Percentiles rank a stretch among this genome's conserved stretches.
Evolutionary conservation across 2,888 invertebrate genomes (phyloP).

Genomic region (Nipponacmea schrenckii): DNA sequence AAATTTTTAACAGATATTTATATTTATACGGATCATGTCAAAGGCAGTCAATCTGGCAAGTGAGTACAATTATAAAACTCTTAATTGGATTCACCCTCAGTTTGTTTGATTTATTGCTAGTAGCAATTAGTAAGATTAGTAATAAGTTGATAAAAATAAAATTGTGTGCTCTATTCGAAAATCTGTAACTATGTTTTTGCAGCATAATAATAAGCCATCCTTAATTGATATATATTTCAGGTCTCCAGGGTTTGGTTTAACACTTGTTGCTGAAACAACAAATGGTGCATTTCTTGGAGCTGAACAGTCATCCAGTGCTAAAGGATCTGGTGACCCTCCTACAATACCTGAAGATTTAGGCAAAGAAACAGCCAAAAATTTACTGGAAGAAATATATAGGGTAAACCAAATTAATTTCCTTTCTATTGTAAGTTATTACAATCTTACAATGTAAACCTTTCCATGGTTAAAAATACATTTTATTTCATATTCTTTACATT

Average conservation of each 20-base stretch:
- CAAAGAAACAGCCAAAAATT: conserved; percentile 79
- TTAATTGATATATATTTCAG: conserved; percentile 41
- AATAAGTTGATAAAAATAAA: not conserved
- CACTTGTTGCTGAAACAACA: conserved; percentile 90
- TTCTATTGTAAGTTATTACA: conserved; percentile 9
- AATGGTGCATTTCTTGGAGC: conserved; percentile 74
- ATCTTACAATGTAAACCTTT: no score
- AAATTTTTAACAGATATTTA: conserved; percentile 95
- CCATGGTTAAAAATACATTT: no score
- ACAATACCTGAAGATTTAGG: conserved; percentile 93
- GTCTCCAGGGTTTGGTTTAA: conserved; percentile 84
- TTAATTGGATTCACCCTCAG: not conserved
- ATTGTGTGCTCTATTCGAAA: no score
- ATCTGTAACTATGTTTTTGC: no score
- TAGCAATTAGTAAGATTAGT: not conserved
- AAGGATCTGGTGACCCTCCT: conserved; percentile 71
- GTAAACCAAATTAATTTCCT: conserved; percentile 41
- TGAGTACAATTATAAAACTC: conserved; percentile 41
- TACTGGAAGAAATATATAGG: conserved; percentile 87
- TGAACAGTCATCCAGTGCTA: conserved; percentile 68
- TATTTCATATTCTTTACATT: no score
- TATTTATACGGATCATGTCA: conserved; percentile 91
- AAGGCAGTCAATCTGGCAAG: conserved; percentile 87
- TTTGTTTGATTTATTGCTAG: no score
- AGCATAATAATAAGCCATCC: no score